Conservation (phyloP, 2,113 vertebrate species). For the Rafetus swinhoei region DNA sequence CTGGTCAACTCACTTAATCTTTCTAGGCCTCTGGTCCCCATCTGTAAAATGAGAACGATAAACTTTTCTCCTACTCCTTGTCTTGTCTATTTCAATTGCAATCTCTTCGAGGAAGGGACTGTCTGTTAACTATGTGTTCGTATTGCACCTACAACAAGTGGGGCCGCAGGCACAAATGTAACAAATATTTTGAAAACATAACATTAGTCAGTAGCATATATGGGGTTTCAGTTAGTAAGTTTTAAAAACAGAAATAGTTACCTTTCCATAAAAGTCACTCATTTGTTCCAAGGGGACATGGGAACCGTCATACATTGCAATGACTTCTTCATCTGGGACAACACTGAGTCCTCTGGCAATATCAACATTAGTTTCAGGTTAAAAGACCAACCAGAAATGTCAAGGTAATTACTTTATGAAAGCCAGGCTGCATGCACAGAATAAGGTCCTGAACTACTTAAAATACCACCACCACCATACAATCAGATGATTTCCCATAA, state of each 20-base stretch:
- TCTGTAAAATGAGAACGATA: background rate
- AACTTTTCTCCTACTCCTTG: background rate
- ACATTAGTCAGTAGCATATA: background rate
- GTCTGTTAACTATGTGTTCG: background rate
- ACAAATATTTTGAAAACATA: background rate
- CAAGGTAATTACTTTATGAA: background rate
- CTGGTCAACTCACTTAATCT: background rate
- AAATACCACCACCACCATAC: background rate
- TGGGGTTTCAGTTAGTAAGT: background rate
- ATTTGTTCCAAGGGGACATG: constrained; percentile 96
- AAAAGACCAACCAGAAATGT: background rate
- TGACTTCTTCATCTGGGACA: constrained; percentile 94
- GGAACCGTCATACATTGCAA: constrained; percentile 96
- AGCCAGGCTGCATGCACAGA: background rate
- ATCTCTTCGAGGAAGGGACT: background rate
- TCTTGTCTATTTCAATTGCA: background rate
- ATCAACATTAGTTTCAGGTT: background rate
- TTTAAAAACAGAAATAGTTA: constrained; percentile 51
- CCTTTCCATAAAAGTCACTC: constrained; percentile 99
- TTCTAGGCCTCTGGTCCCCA: background rate
- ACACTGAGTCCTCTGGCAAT: constrained; percentile 90
- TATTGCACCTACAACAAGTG: fast-evolving
- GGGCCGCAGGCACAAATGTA: background rate
- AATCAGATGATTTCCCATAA: background rate
- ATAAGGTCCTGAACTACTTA: background rate